phyloP scores from a whole-genome alignment of 2,888 invertebrate genomes.

The Aphidius colemani region DNA sequence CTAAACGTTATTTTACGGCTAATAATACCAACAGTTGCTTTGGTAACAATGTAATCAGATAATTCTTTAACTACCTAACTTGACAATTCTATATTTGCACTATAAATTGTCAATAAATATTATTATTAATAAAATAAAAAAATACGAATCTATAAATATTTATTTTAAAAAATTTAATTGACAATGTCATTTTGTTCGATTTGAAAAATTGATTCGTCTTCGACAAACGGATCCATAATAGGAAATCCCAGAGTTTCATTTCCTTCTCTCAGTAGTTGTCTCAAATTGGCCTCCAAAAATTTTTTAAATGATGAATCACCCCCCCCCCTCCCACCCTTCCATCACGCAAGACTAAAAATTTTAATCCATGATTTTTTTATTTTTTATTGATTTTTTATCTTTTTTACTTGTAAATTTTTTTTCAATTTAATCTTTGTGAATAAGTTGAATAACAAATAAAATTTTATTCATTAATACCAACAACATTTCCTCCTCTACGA shows the following conservation, averaged over 20 bases:
- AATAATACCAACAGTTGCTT: slow-evolving; percentile 19
- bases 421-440: no score
- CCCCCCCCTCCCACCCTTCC: no score
- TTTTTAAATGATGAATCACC: background rate
- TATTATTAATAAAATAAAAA: background rate
- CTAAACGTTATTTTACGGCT: slow-evolving; percentile 19
- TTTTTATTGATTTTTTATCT: no score
- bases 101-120: background rate
- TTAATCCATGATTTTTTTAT: no score
- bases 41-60: slow-evolving; percentile 33
- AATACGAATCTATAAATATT: slow-evolving; percentile 1
- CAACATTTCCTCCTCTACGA: no score
- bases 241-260: background rate
- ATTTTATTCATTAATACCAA: no score
- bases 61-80: slow-evolving; percentile 28
- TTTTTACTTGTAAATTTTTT: no score
- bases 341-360: no score
- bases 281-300: slow-evolving; percentile 10
- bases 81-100: slow-evolving; percentile 24
- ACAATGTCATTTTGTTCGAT: background rate
- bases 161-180: background rate
- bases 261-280: slow-evolving; percentile 1
- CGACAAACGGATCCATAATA: background rate
- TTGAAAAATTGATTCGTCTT: background rate
- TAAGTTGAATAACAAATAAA: no score